These are phyloP conservation scores for Centruroides vittatus DNA, from an alignment of 1,140 invertebrate species.

Conservation along the genomic window DNA sequence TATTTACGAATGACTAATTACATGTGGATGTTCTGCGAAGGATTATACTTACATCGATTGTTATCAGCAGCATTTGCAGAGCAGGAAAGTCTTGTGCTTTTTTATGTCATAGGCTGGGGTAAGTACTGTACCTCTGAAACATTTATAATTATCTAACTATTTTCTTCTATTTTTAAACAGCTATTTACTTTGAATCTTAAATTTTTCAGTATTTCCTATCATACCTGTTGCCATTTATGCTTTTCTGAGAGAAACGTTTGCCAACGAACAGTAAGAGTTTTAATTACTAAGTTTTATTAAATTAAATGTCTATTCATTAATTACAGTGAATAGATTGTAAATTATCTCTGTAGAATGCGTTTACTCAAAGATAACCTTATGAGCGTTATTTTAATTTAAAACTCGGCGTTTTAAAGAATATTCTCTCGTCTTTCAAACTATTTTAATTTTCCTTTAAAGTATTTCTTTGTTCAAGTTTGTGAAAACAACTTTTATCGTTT, in stretches of 20 bases:
- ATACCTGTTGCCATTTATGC: constrained; percentile 11
- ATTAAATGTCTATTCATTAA: neutral
- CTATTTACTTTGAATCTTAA: neutral
- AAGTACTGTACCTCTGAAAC: neutral
- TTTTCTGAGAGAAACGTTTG: constrained; percentile 9
- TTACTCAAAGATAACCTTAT: too few relatives aligned
- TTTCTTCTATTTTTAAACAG: too few relatives aligned
- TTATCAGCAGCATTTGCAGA: constrained; percentile 37
- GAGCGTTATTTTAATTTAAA: too few relatives aligned
- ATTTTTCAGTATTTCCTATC: constrained; percentile 8
- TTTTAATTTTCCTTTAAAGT: too few relatives aligned
- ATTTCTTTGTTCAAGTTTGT: too few relatives aligned
- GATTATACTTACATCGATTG: constrained; percentile 37
- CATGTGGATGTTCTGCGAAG: constrained; percentile 46
- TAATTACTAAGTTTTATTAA: neutral
- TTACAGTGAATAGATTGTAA: neutral
- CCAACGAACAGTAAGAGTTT: constrained; percentile 11
- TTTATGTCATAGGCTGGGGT: constrained; percentile 40
- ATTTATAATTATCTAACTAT: too few relatives aligned
- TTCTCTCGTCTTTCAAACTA: too few relatives aligned
- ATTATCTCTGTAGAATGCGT: neutral
- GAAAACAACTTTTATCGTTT: too few relatives aligned
- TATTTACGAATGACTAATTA: constrained; percentile 39
- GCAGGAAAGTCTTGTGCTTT: constrained; percentile 31
- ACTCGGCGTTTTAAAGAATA: too few relatives aligned